A percentile compares a stretch with the other conserved stretches of the same genome.
Conservation (phyloP, 2,113 vertebrate species). For the Struthio camelus region DNA sequence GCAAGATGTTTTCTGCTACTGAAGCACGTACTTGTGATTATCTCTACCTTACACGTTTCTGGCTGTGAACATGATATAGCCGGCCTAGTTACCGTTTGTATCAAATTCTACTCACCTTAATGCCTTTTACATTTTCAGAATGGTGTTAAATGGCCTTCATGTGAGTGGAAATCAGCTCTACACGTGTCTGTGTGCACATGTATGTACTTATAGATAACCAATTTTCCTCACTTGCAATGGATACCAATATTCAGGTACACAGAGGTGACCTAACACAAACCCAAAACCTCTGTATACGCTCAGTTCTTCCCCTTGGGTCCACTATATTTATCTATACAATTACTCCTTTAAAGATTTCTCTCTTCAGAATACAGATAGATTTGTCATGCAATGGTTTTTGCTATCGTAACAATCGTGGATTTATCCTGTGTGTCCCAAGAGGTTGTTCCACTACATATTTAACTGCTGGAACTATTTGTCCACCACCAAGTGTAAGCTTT, state of each 20-base stretch:
- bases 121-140: not conserved
- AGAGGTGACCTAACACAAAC: not conserved
- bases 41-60: not conserved
- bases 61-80: not conserved
- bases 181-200: fast-evolving
- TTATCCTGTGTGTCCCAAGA: not conserved
- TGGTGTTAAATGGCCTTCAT: not conserved
- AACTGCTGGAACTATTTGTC: not conserved
- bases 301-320: not conserved
- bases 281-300: not conserved
- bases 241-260: not conserved
- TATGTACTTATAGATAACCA: not conserved
- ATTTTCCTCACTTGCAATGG: not conserved
- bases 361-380: not conserved
- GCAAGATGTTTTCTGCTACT: not conserved
- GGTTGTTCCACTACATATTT: not conserved
- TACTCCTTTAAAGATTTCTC: not conserved
- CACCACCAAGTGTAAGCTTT: not conserved
- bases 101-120: not conserved
- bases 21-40: not conserved
- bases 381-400: not conserved
- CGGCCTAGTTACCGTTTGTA: not conserved
- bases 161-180: not conserved
- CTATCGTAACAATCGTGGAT: not conserved
- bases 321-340: not conserved